Evolutionary conservation across 2,888 invertebrate species (phyloP).

Genomic region (Lypha dubia): DNA sequence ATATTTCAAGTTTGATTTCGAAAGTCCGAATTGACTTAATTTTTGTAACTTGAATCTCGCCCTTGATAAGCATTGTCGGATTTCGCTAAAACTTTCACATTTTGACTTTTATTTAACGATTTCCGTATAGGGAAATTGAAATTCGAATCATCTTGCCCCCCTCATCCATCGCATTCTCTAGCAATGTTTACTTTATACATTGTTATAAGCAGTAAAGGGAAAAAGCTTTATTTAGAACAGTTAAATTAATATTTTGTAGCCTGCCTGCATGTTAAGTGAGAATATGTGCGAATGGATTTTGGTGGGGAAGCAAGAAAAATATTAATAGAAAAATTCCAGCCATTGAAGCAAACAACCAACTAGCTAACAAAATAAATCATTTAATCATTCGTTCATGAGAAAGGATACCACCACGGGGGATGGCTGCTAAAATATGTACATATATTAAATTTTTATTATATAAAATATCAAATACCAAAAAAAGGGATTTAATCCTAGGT

Average conservation of each 20-base stretch:
- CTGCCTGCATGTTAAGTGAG: neutral
- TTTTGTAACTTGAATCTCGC: too few species aligned
- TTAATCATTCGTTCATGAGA: constrained; percentile 29
- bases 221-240: constrained; percentile 45
- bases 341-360: constrained; percentile 21
- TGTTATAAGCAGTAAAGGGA: neutral
- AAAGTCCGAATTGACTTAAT: too few species aligned
- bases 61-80: too few species aligned
- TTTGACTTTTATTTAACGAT: too few species aligned
- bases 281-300: neutral
- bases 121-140: too few species aligned
- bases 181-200: neutral
- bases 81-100: too few species aligned
- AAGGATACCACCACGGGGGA: constrained; percentile 18
- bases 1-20: too few species aligned
- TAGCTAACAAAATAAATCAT: constrained; percentile 34
- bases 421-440: neutral
- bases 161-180: neutral
- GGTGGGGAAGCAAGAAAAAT: constrained; percentile 1
- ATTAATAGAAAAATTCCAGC: constrained; percentile 33
- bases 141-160: too few species aligned
- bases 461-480: constrained; percentile 10
- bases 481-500: too few species aligned
- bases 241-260: constrained; percentile 38
- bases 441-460: too few species aligned